Evolutionary conservation across 2,113 vertebrate species (phyloP), one percentile per base, ranked within the genome.

Genomic region (Pedionomus torquatus): DNA sequence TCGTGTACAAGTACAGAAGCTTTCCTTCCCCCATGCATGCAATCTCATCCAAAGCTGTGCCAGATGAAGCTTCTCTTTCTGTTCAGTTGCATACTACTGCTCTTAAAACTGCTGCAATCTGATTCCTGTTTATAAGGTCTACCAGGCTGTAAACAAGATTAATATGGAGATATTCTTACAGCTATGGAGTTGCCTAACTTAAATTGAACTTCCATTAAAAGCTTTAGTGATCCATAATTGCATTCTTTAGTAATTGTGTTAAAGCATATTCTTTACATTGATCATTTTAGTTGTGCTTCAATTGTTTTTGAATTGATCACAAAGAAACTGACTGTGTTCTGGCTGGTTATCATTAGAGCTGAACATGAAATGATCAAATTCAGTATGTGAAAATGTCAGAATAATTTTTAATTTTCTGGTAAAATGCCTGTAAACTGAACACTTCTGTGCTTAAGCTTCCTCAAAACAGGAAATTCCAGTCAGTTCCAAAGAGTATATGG

Each of bases 231-330:
- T 71, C 80, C 35, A 76, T 78, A 93, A 95, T 95, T 82, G 83
- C 44, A n/a, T 91, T 94, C 44, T 89, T 93, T 68, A 57, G 89
- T 79, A 95, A 93, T 60, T 75, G 89, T 82, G 30, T 94, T 91
- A 89, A 77, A 91, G 57, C 37, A 76, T 93, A 91, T 87, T 95
- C 39, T 87, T 89, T 78, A 84, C 74, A 96, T 75, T 79, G 83
- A 91, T 94, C 89, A 89, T 95, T 94, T 96, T 55, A 84, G 77
- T 69, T 87, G 87, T 82, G 80, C 39, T 95, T 87, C 72, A 95
- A 79, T 92, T 89, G 86, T 25, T 94, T 96, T 97, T 96, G 48
- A 89, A 96, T 95, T 89, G 95, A 96, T 94, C 74, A 48, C 30
- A 75, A 82, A 64, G 55, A 82, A 92, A 71, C 28, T 39, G 61